Conservation (phyloP, 1,140 invertebrate genomes). For the Drosophila kohkoa region DNA sequence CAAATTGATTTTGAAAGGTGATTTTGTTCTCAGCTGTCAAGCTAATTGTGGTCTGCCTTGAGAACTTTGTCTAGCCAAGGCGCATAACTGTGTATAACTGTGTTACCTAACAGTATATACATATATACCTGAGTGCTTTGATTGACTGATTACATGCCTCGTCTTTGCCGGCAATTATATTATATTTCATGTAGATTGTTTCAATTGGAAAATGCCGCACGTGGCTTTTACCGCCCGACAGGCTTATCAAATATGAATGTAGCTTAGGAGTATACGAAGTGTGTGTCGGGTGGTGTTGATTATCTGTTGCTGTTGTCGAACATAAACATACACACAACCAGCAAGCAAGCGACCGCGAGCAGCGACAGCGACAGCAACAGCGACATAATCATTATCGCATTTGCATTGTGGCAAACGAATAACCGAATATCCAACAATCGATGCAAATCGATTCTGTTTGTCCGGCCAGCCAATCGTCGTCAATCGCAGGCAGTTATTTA, state of each 20-base stretch:
- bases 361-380: not conserved
- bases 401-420: constrained; percentile 38
- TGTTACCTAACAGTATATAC: not conserved
- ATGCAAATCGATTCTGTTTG: constrained; percentile 64
- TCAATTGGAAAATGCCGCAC: constrained; percentile 29
- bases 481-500: constrained; percentile 33
- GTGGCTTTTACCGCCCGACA: constrained; percentile 23
- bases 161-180: constrained; percentile 18
- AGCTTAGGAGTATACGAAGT: not conserved
- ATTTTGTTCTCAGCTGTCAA: constrained; percentile 44
- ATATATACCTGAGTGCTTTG: constrained; percentile 7
- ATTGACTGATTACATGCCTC: constrained; percentile 36
- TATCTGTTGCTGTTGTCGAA: constrained; percentile 27
- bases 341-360: not conserved
- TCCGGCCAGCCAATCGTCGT: constrained; percentile 61
- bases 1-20: constrained; percentile 66
- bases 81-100: constrained; percentile 9
- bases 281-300: constrained; percentile 17
- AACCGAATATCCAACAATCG: constrained; percentile 33
- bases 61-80: constrained; percentile 1
- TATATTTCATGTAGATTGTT: constrained; percentile 20
- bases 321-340: not conserved
- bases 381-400: constrained; percentile 48
- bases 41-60: constrained; percentile 29
- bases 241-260: constrained; percentile 59